Conservation (phyloP, 2,113 vertebrate genomes). For the Gavia stellata region DNA sequence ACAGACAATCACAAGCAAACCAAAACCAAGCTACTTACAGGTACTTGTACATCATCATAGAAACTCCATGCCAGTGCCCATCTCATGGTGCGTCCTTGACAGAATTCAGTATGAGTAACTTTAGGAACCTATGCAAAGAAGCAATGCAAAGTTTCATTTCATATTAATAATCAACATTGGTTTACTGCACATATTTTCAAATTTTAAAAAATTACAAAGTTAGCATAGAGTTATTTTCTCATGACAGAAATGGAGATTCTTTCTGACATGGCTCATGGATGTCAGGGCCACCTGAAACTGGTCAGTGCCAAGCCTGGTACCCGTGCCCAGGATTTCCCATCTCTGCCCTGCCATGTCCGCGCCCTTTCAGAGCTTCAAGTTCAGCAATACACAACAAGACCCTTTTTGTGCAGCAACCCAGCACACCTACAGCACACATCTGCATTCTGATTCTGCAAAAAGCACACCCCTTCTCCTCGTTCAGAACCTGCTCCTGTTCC, state of each 20-base stretch:
- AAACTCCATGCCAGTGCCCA: conserved; percentile 99
- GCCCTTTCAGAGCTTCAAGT: not conserved
- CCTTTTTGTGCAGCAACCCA: not conserved
- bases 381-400: not conserved
- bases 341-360: not conserved
- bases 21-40: conserved; percentile 77
- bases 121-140: conserved; percentile 83
- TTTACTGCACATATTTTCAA: not conserved
- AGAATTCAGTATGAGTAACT: conserved; percentile 96
- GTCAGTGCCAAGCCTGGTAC: not conserved
- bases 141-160: not conserved
- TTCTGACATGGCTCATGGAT: not conserved
- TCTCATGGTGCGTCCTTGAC: conserved; percentile 95
- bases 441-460: not conserved
- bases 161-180: not conserved
- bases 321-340: not conserved
- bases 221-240: not conserved
- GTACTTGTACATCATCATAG: conserved; percentile 90
- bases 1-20: not conserved
- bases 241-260: not conserved
- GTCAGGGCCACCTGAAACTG: not conserved
- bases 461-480: not conserved
- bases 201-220: not conserved
- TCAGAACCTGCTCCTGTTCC: not conserved
- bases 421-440: not conserved